Conservation (phyloP, 2,797 vertebrate species). For the Enteromius radiatus region DNA sequence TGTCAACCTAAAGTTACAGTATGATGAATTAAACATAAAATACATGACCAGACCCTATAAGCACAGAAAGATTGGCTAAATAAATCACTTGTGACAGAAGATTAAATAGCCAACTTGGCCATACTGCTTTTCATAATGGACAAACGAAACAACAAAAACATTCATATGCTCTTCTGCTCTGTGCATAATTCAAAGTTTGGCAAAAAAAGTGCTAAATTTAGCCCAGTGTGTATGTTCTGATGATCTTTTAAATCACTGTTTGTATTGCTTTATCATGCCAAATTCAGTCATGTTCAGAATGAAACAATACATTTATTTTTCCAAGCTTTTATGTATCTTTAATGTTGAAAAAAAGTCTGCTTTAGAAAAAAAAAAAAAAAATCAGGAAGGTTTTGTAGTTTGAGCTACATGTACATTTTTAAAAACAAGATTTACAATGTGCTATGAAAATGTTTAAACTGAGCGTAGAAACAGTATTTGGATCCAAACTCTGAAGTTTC, state of each 20-base stretch:
- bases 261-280: constrained; percentile 21
- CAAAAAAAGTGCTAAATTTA: constrained; percentile 11
- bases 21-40: constrained; percentile 74
- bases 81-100: constrained; percentile 74
- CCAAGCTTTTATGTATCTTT: neutral
- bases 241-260: neutral
- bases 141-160: neutral
- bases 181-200: constrained; percentile 24
- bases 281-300: neutral
- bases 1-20: constrained; percentile 66
- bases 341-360: neutral
- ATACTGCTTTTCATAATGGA: constrained; percentile 37
- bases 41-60: constrained; percentile 68
- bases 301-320: neutral
- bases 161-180: constrained; percentile 22
- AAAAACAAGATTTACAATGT: neutral
- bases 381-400: neutral
- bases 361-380: neutral
- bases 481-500: constrained; percentile 69
- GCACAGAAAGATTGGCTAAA: constrained; percentile 78
- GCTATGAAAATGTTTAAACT: neutral
- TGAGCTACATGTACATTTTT: neutral
- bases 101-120: constrained; percentile 50
- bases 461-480: constrained; percentile 55
- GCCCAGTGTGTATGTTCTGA: constrained; percentile 12